These are phyloP conservation scores for Bradypus variegatus DNA, from an alignment of 2,797 vertebrate genomes.

Conservation along the genomic window DNA sequence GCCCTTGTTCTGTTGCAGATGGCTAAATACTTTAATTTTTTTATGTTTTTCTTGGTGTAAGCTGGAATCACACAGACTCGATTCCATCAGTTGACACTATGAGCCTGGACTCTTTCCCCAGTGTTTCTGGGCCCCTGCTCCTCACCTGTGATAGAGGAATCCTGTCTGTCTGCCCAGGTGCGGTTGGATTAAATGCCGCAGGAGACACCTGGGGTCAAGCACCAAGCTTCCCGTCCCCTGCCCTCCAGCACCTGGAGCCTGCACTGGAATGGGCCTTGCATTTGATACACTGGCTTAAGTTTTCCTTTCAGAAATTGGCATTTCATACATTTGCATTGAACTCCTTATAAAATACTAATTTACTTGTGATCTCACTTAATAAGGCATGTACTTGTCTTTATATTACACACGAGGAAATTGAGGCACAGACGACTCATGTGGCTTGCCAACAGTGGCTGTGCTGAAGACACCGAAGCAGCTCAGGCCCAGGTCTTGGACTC, in stretches of 20 bases:
- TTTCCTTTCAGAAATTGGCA: not conserved
- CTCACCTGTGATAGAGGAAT: not conserved
- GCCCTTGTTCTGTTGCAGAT: not conserved
- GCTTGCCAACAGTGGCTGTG: rapidly evolving
- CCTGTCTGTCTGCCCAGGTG: too few relatives aligned
- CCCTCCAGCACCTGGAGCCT: not conserved
- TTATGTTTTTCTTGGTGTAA: not conserved
- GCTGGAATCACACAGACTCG: not conserved
- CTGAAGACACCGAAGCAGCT: not conserved
- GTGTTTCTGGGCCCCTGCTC: not conserved
- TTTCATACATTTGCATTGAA: not conserved
- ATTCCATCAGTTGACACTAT: not conserved
- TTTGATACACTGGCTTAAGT: not conserved
- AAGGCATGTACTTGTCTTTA: not conserved
- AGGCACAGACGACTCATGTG: not conserved
- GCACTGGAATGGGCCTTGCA: not conserved
- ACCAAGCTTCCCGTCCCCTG: not conserved
- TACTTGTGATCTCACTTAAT: not conserved
- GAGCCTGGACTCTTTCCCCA: not conserved
- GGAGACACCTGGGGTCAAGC: too few relatives aligned
- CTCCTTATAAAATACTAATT: not conserved
- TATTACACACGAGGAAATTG: not conserved
- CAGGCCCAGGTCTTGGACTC: not conserved
- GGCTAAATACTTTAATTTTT: not conserved
- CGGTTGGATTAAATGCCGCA: rapidly evolving